A percentile compares a stretch with the other conserved stretches of the same genome.
These are phyloP conservation scores for Acleris sparsana DNA, from an alignment of 2,888 invertebrate species.

Conservation along the genomic window DNA sequence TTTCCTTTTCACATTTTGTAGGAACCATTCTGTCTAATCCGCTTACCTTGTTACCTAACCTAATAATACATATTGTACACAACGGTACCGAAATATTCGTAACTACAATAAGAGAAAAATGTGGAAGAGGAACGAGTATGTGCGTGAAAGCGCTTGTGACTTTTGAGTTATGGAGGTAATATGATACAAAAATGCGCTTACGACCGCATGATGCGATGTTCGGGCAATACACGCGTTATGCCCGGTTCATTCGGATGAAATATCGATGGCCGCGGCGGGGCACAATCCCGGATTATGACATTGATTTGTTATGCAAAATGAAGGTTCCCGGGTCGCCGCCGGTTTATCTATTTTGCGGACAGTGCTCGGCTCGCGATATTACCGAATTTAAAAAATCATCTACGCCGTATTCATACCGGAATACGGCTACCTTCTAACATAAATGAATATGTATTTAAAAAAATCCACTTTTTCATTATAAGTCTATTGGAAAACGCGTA, in stretches of 20 bases:
- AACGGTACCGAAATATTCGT: too few species aligned
- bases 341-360: conserved; percentile 33
- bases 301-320: conserved; percentile 60
- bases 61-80: too few species aligned
- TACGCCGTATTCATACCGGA: background rate
- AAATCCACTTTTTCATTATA: too few species aligned
- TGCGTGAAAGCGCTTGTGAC: conserved; percentile 1
- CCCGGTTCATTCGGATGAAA: conserved; percentile 40
- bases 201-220: conserved; percentile 22
- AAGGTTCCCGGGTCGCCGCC: conserved; percentile 39
- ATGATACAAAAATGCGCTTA: conserved; percentile 27
- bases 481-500: too few species aligned
- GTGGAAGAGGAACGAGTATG: too few species aligned
- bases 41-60: background rate
- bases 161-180: conserved; percentile 24
- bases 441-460: too few species aligned
- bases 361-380: conserved; percentile 14
- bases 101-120: too few species aligned
- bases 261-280: conserved; percentile 41
- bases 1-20: background rate
- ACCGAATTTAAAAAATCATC: conserved; percentile 13
- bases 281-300: conserved; percentile 41
- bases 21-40: conserved; percentile 2
- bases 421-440: too few species aligned
- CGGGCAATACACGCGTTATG: conserved; percentile 30